Base-by-base conservation (phyloP, 2,113 vertebrate genomes). In the Microcebus griseorufus region DNA sequence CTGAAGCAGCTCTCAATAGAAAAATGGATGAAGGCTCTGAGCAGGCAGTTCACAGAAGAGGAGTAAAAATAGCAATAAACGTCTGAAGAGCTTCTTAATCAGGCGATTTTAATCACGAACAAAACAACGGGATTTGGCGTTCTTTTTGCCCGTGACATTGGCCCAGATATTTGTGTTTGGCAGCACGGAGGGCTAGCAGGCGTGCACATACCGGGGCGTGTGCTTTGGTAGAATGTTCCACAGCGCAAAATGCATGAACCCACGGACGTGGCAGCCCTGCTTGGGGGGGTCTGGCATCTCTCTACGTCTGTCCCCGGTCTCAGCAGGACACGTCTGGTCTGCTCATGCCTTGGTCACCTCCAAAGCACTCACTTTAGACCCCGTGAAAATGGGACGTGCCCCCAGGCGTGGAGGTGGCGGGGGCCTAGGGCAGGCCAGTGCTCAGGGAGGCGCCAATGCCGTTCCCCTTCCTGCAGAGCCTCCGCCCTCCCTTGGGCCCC, bases 221-320 rank as follows among this genome's bases (percentile, higher is more conserved):
- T 6, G n/a, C 34, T 16, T 29, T 2, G 65, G 45, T 1, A 18
- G 92, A 9, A 14, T 6, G 2, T n/a, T 51, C 78, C 2, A 0
- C 23, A 2, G 27, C 0, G 5, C 10, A 34, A 72, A 53, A 22
- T 0, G 20, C 75, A n/a, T 2, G 2, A 32, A n/a, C 6, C 65
- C 14, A 9, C 3, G 0, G n/a, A 29, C 1, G 0, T 60, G 13
- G 51, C 25, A 1, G 1, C 11, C 10, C 39, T 1, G 1, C 81
- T 45, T 6, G 3, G 12, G 9, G 60, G 48, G 75, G 3, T 23
- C 34, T 8, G 55, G 16, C 3, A 0, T 5, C 9, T 0, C 7
- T 5, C 3, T 10, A 11, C 1, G 0, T 42, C 17, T 1, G 18
- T 34, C n/a, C 18, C 39, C 23, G 20, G 29, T 37, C n/a, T 58